A percentile compares a stretch with the other conserved stretches of the same genome.
Conservation (phyloP, 2,888 invertebrate species). For the Epiblema foenella region DNA sequence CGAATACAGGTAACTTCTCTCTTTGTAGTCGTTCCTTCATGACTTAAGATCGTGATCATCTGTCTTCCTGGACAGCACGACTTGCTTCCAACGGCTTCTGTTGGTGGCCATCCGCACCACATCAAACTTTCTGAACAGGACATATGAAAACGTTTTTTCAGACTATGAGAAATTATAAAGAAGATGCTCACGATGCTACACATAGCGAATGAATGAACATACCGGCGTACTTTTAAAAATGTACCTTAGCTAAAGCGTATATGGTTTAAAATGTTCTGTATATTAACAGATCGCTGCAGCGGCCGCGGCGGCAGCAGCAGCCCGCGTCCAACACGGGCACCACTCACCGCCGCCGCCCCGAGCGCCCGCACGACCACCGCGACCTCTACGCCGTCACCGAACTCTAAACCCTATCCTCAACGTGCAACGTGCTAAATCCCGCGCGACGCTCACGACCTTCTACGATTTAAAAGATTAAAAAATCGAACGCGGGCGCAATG, state of each 20-base stretch:
- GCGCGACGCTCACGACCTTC: not conserved
- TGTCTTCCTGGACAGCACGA: too few species aligned
- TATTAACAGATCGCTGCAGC: constrained; percentile 73
- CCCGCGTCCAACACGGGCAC: constrained; percentile 50
- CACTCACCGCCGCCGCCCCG: constrained; percentile 54
- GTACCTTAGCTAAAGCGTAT: too few species aligned
- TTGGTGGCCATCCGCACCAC: too few species aligned
- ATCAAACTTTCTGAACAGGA: too few species aligned
- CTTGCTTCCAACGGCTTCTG: too few species aligned
- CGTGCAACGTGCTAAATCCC: not conserved
- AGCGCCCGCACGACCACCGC: constrained; percentile 69
- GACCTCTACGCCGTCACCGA: constrained; percentile 90
- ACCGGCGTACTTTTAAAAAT: too few species aligned
- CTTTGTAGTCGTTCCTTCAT: too few species aligned
- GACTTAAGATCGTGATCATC: too few species aligned
- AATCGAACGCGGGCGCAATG: not conserved
- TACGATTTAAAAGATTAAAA: not conserved
- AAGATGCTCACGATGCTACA: too few species aligned
- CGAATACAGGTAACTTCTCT: constrained; percentile 78
- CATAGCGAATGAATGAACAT: too few species aligned
- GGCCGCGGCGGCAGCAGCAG: constrained; percentile 76
- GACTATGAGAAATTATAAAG: too few species aligned
- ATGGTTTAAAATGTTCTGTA: not conserved
- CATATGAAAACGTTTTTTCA: too few species aligned
- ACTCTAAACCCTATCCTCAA: constrained; percentile 38